Evolutionary conservation across 2,888 invertebrate genomes (phyloP).

Genomic region (Drosophila recens): DNA sequence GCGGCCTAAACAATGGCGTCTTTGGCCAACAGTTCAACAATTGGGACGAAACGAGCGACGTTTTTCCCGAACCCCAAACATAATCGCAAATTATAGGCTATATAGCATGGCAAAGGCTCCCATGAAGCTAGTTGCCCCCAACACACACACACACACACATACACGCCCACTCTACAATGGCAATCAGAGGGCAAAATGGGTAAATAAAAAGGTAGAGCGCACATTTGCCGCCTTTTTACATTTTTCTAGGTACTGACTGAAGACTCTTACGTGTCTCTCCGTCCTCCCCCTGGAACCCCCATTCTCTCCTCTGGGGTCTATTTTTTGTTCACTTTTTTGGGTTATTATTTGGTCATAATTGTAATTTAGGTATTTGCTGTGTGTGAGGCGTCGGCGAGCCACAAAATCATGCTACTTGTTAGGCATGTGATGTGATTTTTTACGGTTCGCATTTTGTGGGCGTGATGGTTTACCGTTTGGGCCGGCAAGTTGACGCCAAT

Average conservation of each 20-base stretch:
- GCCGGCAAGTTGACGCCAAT: conserved; percentile 47
- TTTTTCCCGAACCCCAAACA: conserved; percentile 62
- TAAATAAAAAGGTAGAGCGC: conserved; percentile 47
- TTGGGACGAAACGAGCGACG: conserved; percentile 17
- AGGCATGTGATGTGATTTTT: conserved; percentile 75
- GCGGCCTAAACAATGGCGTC: conserved; percentile 54
- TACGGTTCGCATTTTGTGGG: conserved; percentile 41
- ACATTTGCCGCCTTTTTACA: conserved; percentile 58
- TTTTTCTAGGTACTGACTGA: conserved; percentile 56
- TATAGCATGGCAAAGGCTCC: conserved; percentile 61
- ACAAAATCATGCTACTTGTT: conserved; percentile 69
- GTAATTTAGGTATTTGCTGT: conserved; percentile 77
- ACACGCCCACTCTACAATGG: conserved; percentile 29
- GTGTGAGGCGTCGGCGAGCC: conserved; percentile 56
- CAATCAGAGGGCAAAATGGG: conserved; percentile 31
- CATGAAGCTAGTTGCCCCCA: conserved; percentile 60
- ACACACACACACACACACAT: conserved; percentile 23
- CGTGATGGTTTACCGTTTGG: conserved; percentile 48
- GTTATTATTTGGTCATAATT: conserved; percentile 79
- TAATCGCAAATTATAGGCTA: conserved; percentile 79
- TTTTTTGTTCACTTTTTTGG: conserved; percentile 70
- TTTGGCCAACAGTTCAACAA: conserved; percentile 35
- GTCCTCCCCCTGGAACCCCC: background rate
- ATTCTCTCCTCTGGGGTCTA: conserved; percentile 5
- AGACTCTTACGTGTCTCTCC: conserved; percentile 3